Evolutionary conservation across 2,797 vertebrate genomes (phyloP).

Genomic region (Hapalemur alaotrensis): DNA sequence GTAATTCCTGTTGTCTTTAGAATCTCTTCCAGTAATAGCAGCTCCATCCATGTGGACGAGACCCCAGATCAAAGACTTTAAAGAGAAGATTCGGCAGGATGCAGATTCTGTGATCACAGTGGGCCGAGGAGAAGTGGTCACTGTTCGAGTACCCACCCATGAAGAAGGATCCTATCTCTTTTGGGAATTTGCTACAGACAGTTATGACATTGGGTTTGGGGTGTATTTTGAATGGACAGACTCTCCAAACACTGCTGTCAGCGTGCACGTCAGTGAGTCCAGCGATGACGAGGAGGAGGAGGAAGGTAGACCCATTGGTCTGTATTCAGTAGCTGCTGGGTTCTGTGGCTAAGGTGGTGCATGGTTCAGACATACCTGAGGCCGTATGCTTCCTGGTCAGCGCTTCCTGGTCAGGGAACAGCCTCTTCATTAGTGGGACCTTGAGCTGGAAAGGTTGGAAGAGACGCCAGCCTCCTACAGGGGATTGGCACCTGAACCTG

Average conservation of each 20-base stretch:
- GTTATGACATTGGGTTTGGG: slow-evolving; percentile 99
- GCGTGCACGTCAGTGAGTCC: slow-evolving; percentile 98
- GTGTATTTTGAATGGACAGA: slow-evolving; percentile 99
- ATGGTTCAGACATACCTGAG: background rate
- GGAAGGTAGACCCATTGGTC: slow-evolving; percentile 87
- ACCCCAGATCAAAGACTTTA: slow-evolving; percentile 99
- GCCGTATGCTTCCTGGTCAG: background rate
- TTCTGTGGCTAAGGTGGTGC: background rate
- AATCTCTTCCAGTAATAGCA: slow-evolving; percentile 94
- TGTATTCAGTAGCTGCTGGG: background rate
- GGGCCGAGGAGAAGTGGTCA: slow-evolving; percentile 98
- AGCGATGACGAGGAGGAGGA: slow-evolving; percentile 99
- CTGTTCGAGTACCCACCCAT: slow-evolving; percentile 97
- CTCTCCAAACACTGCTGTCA: slow-evolving; percentile 95
- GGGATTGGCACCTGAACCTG: background rate
- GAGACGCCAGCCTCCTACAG: background rate
- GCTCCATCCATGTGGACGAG: slow-evolving; percentile 99
- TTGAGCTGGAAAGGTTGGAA: background rate
- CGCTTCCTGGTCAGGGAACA: background rate
- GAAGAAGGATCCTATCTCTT: slow-evolving; percentile 99
- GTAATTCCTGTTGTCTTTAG: slow-evolving; percentile 78
- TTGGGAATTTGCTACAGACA: slow-evolving; percentile 99
- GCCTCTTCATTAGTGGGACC: background rate
- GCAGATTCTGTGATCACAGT: slow-evolving; percentile 99
- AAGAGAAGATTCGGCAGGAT: slow-evolving; percentile 98